These are phyloP conservation scores for Pteronura brasiliensis DNA, from an alignment of 2,113 vertebrate species.

Conservation along the genomic window DNA sequence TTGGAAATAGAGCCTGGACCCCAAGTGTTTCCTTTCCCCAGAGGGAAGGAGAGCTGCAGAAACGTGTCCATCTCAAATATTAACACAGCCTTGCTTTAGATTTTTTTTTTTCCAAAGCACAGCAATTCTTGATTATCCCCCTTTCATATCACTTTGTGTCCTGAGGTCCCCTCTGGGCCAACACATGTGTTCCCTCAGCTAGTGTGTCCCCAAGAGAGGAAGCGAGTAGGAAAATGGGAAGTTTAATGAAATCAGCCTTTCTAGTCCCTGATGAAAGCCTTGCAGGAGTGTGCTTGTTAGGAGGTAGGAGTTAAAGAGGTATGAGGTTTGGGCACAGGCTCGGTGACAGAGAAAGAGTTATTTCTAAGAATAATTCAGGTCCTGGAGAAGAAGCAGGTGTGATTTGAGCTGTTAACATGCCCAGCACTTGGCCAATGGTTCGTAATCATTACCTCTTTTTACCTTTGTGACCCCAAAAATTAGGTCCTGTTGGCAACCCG, in stretches of 20 bases:
- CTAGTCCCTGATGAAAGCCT: background rate
- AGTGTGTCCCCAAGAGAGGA: rapidly evolving
- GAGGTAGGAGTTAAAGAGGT: background rate
- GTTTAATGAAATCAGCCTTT: background rate
- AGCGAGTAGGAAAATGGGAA: rapidly evolving
- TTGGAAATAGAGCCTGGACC: rapidly evolving
- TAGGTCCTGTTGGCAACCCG: background rate
- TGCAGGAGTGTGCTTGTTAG: background rate
- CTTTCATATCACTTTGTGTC: background rate
- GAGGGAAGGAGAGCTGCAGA: background rate
- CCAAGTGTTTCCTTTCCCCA: rapidly evolving
- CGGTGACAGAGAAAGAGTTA: rapidly evolving
- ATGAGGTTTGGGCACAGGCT: background rate
- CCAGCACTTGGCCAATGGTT: rapidly evolving
- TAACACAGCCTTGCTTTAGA: background rate
- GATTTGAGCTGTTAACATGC: background rate
- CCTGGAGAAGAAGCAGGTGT: background rate
- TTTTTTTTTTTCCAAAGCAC: background rate
- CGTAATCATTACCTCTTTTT: background rate
- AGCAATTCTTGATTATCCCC: background rate
- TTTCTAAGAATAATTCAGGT: background rate
- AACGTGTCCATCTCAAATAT: background rate
- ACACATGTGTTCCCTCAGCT: background rate
- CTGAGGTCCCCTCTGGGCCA: background rate
- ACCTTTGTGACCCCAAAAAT: background rate